Evolutionary conservation across 2,113 vertebrate genomes (phyloP).

Genomic region (Tachysurus fulvidraco): DNA sequence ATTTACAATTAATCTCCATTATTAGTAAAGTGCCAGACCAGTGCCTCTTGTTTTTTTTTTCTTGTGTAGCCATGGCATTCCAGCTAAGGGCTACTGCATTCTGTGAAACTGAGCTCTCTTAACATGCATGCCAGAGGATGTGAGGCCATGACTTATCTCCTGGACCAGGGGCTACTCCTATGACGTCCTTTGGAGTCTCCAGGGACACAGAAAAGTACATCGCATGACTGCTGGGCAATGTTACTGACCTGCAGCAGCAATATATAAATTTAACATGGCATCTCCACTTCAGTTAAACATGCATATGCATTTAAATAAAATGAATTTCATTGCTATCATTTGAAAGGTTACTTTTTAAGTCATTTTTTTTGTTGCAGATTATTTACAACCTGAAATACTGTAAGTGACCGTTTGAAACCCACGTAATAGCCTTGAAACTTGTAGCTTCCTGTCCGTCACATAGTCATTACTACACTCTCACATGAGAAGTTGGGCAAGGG

Average conservation of each 20-base stretch:
- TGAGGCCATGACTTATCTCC: conserved; percentile 41
- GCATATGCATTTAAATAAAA: background rate
- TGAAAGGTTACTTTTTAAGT: background rate
- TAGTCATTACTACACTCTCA: background rate
- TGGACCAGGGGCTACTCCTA: conserved; percentile 9
- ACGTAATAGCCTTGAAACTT: background rate
- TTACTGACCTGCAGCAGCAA: conserved; percentile 21
- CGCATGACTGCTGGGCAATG: conserved; percentile 34
- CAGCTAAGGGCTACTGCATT: background rate
- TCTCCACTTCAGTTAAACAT: background rate
- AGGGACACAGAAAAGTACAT: conserved; percentile 24
- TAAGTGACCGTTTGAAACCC: background rate
- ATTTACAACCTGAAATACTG: background rate
- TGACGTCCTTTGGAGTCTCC: conserved; percentile 30
- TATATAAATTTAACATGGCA: conserved; percentile 15
- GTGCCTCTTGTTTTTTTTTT: background rate
- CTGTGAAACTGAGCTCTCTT: conserved; percentile 1
- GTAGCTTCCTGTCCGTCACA: conserved; percentile 16
- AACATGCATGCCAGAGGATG: conserved; percentile 24
- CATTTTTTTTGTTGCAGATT: conserved; percentile 8
- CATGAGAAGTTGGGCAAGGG: conserved; percentile 41
- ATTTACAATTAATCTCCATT: background rate
- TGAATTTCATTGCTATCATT: background rate
- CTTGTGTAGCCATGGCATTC: background rate
- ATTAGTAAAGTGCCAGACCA: background rate